Evolutionary conservation across 2,888 invertebrate species (phyloP), one percentile per base, ranked within the genome.

Genomic region (Rhodophaea formosa): DNA sequence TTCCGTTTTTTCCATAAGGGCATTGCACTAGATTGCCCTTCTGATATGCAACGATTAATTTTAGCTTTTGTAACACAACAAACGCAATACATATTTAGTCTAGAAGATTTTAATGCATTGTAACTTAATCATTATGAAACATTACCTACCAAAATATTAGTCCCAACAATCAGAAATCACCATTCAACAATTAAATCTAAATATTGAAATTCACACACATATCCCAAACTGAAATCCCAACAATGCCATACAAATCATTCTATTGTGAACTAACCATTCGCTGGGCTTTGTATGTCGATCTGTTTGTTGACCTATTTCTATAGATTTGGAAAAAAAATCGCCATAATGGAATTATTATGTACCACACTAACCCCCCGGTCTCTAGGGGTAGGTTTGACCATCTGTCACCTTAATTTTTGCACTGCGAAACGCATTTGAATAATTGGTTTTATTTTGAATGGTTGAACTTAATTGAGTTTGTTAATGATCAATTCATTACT

Each of bases 271-370:
- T 47, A 59, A 61, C 61, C 62, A 62, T 59, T 59, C 56, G 44
- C 43, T 43, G 14, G 2, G 58, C 39, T 59, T 61, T 60, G 61
- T 59, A 58, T 62, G 53, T 57, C 42, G 57, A 60, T 62, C 61
- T 70, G 72, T 74, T 75, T 76, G 74, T 76, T 75, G 70, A 67
- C 71, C 70, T 77, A 72, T 71, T 66, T 71, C 67, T 67, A 71
- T 68, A 60, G 68, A 65, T 58, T 43, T 57, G 61, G 56, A 53
- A 57, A 62, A 56, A 49, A 56, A 56, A 30, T 30, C 16, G n/a
- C 53, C 30, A 57, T 60, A 53, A 59, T 43, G 30, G 56, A 53
- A 46, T 58, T 58, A 53, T 61, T 58, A 51, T 17, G 55, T 53
- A 59, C 61, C 58, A 57, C 56, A 49, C 58, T 15, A 54, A 44